Base-by-base conservation (phyloP, 2,888 invertebrate species). In the Stenichneumon culpator region DNA sequence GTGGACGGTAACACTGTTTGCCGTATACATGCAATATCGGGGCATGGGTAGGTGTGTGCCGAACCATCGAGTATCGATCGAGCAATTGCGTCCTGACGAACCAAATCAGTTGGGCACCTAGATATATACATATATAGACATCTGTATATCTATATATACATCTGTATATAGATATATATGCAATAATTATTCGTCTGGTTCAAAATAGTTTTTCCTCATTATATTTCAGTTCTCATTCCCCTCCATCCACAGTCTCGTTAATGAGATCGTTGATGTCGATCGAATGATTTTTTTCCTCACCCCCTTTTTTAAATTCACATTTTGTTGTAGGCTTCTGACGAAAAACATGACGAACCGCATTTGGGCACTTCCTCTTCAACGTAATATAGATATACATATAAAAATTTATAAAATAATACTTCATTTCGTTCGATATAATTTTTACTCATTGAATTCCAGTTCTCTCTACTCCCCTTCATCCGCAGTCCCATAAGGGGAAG, bases 31-130 rank as follows among this genome's bases (percentile, higher is more conserved):
- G 3, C 44, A 44, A 1, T 14, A 14, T 0, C 44, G 44, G 44
- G 3, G 0, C 14, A 44, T 3, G 3, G 25, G 39, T 67, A 52
- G 44, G 28, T 32, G 19, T 50, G 22, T 50, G 63, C 32, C 54
- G 36, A 78, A 11, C 57, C 63, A 79, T 83, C 65, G 65, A n/a
- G 65, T 63, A 65, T 79, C 83, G 79, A 83, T 83, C 75, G 73
- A 65, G 57, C 52, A 69, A 70, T 83, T 83, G 74, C 69, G 63
- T 77, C 79, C 77, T 75, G 83, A 75, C 79, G 75, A 65, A 79
- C 65, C 83, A 75, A 83, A 83, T 79, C 74, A 74, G 72, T 72
- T 79, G 79, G 74, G 83, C 83, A 83, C 83, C 83, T 60, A n/a
- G n/a, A n/a, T n/a, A n/a, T n/a, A n/a, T n/a, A n/a, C n/a, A n/a